Evolutionary conservation across 2,113 vertebrate genomes (phyloP), one percentile per base, ranked within the genome.

Genomic region (Lipophrys pholis): DNA sequence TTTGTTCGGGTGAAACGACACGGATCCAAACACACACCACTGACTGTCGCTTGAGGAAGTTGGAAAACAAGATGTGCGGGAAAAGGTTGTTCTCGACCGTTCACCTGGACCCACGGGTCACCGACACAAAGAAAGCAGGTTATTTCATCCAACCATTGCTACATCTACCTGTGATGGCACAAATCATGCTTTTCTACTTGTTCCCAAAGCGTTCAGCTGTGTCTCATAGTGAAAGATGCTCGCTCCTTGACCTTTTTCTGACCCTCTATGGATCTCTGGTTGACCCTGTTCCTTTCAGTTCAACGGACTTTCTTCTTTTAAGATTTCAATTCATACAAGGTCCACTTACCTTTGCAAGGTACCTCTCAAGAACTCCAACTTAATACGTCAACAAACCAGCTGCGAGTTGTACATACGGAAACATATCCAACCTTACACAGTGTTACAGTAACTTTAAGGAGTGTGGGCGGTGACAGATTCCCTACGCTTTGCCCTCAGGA

Each of bases 1-100:
- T 65, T 53, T 65, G 42, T 65, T 70, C 7, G 2, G 10, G 11
- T 12, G 40, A 49, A 40, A 74, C 42, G 39, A 74, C 17, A 11
- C 70, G 54, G 48, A 69, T 49, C 39, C 15, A 38, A 45, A 49
- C 38, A 17, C 38, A 53, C 40, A 46, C 11, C 4, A 41, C 17
- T 56, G 57, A 62, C 49, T 11, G 12, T 45, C 38, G 56, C 56
- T 10, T 36, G 45, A 17, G 58, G 11, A 11, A 38, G 38, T 50
- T 8, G 56, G 48, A 56, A 68, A 40, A 30, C 8, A 12, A 10
- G 7, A 9, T 38, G 49, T 36, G 43, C 50, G 45, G 52, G n/a
- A 46, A 64, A 30, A 56, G 39, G 59, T 53, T 66, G 42, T 6
- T 0, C 6, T 46, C 17, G 7, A 2, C 46, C 30, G 2, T 40